Evolutionary conservation across 2,888 invertebrate genomes (phyloP), one percentile per base, ranked within the genome.

Genomic region (Lomographa bimaculata): DNA sequence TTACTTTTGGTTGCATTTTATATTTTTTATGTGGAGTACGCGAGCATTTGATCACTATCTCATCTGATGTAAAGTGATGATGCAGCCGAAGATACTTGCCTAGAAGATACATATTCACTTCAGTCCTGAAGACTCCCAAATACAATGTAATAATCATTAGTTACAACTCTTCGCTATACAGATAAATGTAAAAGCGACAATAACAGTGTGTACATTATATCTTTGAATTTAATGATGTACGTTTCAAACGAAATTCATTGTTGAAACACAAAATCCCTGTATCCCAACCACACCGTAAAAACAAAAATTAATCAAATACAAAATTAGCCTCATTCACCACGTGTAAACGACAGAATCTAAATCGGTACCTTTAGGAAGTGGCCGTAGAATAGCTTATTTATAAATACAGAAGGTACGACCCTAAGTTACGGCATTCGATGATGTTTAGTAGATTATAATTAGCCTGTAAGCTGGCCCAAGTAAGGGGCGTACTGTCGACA

Each of bases 401-500:
- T 77, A 84, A 83, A 82, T 81, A 83, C 66, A 71, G 65, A 64
- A 75, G 73, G 68, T 63, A 74, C 81, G 77, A 82, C 84, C 87
- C 86, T 80, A 85, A 77, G 58, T 80, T 79, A 79, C 78, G 65
- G 70, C 77, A 77, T 79, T 79, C 82, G 80, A 82, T 85, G 83
- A 84, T 83, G 81, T 84, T 85, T 82, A 84, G 86, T 79, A 76
- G 85, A 85, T 84, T 89, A 89, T 89, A 89, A 89, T 86, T 89
- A 87, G 87, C 81, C 65, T 66, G 75, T 76, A 71, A 72, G 74
- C 73, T 48, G 71, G 68, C 46, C 19, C 56, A 72, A 64, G 64
- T 60, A 23, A 71, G 25, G 51, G 47, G 41, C 35, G 19, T 28
- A 19, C 21, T 17, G 27, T 20, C 10, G 3, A 27, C 30, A 38